Base-by-base conservation (phyloP, 2,888 invertebrate genomes). In the Myathropa florea region DNA sequence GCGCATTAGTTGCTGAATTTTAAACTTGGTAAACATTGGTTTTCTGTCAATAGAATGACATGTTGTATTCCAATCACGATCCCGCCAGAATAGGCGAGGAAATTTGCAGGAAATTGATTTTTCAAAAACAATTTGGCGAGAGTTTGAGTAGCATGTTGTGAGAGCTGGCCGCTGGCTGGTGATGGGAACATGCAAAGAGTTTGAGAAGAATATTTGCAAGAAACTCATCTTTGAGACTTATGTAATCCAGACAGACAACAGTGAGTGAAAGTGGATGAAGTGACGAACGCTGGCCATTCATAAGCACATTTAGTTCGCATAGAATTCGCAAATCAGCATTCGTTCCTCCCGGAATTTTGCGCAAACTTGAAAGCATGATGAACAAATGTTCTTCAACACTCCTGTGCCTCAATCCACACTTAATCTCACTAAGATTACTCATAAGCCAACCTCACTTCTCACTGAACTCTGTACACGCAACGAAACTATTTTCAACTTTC, bases 1-100 rank as follows among this genome's bases (percentile, higher is more conserved):
- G 80, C 80, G 80, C 63, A 18, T 46, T 7, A 7, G 26, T 65
- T 72, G 53, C 21, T 59, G 24, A 60, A 30, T 3, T 63, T 53
- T 53, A 21, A 0, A 30, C 23, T 57, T 46, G 33, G 36, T 39
- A 28, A 80, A 61, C 67, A 24, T 81, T 81, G 84, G 60, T 23
- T 77, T 85, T 77, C 72, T 77, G 81, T 85, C 81, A 81, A 0
- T n/a, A 2, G n/a, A 33, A 33, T 65, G 65, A 28, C 23, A 72
- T 12, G 10, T 0, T 1, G 4, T 53, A 36, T 67, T 72, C 72
- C 72, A 80, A 73, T 67, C 33, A 53, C 26, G 67, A 73, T 67
- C 33, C 65, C 78, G 78, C 78, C 70, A 78, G 23, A 71, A 18
- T 7, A 63, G 23, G 4, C n/a, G 3, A 1, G 9, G 24, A 2